phyloP scores from a whole-genome alignment of 2,113 vertebrate species.

The Megaceryle torquata region DNA sequence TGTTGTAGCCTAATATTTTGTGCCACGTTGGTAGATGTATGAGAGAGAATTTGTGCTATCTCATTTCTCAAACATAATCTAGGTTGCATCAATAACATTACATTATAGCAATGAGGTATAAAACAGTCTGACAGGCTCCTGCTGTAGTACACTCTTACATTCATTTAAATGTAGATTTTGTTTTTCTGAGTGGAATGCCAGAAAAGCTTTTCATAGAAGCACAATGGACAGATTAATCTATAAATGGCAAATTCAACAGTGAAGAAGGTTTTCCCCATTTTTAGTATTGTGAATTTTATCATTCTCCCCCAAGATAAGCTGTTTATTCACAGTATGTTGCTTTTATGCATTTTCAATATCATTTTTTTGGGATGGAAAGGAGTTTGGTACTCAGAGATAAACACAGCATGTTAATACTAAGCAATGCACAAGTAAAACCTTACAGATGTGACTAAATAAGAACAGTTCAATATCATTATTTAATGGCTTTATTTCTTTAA shows the following conservation, averaged over 20 bases:
- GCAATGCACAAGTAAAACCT: slow-evolving; percentile 39
- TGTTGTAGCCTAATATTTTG: slow-evolving; percentile 42
- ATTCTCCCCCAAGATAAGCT: slow-evolving; percentile 71
- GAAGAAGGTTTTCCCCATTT: slow-evolving; percentile 65
- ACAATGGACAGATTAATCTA: slow-evolving; percentile 73
- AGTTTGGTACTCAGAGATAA: slow-evolving; percentile 67
- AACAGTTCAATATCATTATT: not conserved
- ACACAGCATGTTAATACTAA: slow-evolving; percentile 47
- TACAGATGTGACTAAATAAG: slow-evolving; percentile 21
- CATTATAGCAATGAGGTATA: slow-evolving; percentile 64
- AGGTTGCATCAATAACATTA: slow-evolving; percentile 66
- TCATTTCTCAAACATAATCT: slow-evolving; percentile 65
- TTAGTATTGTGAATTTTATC: slow-evolving; percentile 67
- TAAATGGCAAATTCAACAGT: slow-evolving; percentile 68
- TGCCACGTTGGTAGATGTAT: slow-evolving; percentile 42
- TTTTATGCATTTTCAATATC: slow-evolving; percentile 67
- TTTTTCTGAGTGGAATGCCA: slow-evolving; percentile 70
- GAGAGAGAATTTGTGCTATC: slow-evolving; percentile 34
- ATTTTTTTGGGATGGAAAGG: slow-evolving; percentile 51
- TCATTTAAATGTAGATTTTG: slow-evolving; percentile 76
- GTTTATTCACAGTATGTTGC: slow-evolving; percentile 71
- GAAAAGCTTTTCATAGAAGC: slow-evolving; percentile 66
- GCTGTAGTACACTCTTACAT: slow-evolving; percentile 65
- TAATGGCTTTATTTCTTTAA: not conserved
- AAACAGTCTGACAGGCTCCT: slow-evolving; percentile 60